These are phyloP conservation scores for Eutrigla gurnardus DNA, from an alignment of 2,797 vertebrate genomes.

Conservation along the genomic window DNA sequence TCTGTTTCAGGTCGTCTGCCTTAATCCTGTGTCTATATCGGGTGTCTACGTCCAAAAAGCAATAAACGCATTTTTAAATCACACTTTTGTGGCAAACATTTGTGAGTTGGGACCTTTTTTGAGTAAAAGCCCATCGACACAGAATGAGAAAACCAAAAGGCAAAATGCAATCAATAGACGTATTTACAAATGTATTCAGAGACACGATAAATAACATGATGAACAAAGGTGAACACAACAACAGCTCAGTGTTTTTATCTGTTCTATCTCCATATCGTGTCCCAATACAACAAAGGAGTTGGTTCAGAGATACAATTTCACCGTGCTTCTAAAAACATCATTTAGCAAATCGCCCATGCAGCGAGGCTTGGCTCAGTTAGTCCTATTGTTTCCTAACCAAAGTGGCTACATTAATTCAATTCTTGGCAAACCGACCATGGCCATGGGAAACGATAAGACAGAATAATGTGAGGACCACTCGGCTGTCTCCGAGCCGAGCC, in stretches of 20 bases:
- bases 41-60: neutral
- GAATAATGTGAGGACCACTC: conserved; percentile 18
- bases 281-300: conserved; percentile 27
- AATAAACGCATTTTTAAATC: neutral
- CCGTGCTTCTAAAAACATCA: conserved; percentile 26
- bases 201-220: neutral
- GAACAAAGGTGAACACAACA: neutral
- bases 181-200: neutral
- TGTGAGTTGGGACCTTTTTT: neutral
- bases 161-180: neutral
- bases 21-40: too few species aligned
- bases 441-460: conserved; percentile 33
- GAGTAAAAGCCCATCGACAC: neutral
- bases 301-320: conserved; percentile 31
- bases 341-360: conserved; percentile 42
- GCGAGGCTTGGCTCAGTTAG: conserved; percentile 31
- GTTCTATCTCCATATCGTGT: neutral
- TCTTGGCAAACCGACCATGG: conserved; percentile 45
- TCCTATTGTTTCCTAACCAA: conserved; percentile 52
- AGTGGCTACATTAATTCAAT: conserved; percentile 32
- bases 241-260: conserved; percentile 5
- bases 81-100: neutral
- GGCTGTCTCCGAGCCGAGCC: conserved; percentile 18
- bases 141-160: neutral
- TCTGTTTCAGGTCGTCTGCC: too few species aligned